A percentile compares a stretch with the other conserved stretches of the same genome.
These are phyloP conservation scores for Rhamphomyia laevipes DNA, from an alignment of 2,888 invertebrate genomes.

Conservation along the genomic window DNA sequence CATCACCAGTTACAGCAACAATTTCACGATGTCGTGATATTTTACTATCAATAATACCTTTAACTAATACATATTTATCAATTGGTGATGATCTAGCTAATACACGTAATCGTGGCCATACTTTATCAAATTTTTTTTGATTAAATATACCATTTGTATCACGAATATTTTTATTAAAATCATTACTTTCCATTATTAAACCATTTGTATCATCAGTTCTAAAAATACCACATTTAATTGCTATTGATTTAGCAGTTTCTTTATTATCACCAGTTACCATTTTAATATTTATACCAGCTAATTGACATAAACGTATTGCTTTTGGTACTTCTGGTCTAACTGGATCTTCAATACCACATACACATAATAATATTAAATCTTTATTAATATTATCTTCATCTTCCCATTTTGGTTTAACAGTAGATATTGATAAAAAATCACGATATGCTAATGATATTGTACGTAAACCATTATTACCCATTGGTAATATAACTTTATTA, in stretches of 20 bases:
- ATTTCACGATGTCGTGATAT: conserved; percentile 75
- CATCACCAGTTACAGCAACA: conserved; percentile 93
- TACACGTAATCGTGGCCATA: conserved; percentile 88
- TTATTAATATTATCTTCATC: conserved; percentile 82
- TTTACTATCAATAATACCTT: conserved; percentile 92
- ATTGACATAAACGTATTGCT: conserved; percentile 84
- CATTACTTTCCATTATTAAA: conserved; percentile 87
- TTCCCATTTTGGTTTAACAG: conserved; percentile 83
- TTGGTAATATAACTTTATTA: conserved; percentile 83
- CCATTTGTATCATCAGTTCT: conserved; percentile 85
- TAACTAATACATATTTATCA: conserved; percentile 90
- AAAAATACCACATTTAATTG: conserved; percentile 85
- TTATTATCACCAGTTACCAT: conserved; percentile 98
- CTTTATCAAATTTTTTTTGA: conserved; percentile 79
- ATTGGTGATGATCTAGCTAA: conserved; percentile 89
- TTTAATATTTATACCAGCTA: conserved; percentile 89
- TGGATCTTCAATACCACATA: conserved; percentile 94
- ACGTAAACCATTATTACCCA: conserved; percentile 87
- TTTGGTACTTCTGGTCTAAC: conserved; percentile 87
- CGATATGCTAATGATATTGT: conserved; percentile 86
- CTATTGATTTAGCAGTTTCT: conserved; percentile 92
- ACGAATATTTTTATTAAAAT: conserved; percentile 80
- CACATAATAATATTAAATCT: conserved; percentile 82
- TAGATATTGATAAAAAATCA: conserved; percentile 74
- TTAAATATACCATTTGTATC: conserved; percentile 77